Conservation (phyloP, 2,888 invertebrate genomes). For the Dusona sp. region DNA sequence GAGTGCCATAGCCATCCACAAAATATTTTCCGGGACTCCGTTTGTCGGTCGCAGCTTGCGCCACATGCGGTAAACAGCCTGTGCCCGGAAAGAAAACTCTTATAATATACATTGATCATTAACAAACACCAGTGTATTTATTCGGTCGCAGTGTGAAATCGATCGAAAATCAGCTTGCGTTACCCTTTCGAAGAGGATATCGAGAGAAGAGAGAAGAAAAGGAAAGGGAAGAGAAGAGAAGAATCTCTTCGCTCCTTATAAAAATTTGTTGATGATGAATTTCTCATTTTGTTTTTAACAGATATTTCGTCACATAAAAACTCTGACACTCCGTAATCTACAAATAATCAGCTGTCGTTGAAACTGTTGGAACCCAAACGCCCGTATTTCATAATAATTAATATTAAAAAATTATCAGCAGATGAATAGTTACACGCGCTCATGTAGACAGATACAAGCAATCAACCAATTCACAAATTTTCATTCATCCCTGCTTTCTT, state of each 20-base stretch:
- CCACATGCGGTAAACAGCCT: constrained; percentile 32
- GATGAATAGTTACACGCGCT: too few relatives aligned
- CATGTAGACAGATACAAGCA: too few relatives aligned
- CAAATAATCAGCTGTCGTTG: too few relatives aligned
- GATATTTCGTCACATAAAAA: too few relatives aligned
- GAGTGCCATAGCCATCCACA: constrained; percentile 32
- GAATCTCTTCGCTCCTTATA: too few relatives aligned
- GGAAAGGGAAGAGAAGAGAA: too few relatives aligned
- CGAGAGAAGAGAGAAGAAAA: background rate
- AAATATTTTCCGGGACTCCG: background rate
- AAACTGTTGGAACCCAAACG: too few relatives aligned
- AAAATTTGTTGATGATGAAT: too few relatives aligned
- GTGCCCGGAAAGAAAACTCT: background rate
- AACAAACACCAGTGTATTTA: background rate
- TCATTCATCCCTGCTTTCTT: background rate
- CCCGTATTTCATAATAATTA: too few relatives aligned
- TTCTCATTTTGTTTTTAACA: too few relatives aligned
- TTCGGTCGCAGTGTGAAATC: background rate
- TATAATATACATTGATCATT: background rate
- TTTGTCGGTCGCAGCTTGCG: background rate
- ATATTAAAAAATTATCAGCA: too few relatives aligned
- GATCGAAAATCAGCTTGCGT: background rate
- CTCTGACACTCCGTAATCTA: too few relatives aligned
- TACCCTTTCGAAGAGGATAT: background rate
- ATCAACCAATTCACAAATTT: background rate